Base-by-base conservation (phyloP, 2,797 vertebrate species). In the Stomatorhinus walkeri region DNA sequence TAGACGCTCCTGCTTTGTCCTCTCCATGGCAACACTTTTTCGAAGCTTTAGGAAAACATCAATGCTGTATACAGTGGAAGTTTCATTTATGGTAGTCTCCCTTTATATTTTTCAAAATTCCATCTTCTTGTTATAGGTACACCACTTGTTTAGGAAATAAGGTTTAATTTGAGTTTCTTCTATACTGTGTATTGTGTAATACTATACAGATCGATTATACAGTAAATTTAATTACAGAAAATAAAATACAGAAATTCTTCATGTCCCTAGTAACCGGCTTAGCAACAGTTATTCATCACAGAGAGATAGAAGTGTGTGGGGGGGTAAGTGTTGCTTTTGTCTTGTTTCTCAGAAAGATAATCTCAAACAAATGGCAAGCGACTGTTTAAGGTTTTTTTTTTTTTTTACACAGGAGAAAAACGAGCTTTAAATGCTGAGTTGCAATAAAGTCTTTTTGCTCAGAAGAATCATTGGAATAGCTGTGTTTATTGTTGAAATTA, bases 211-310 rank as follows among this genome's bases (percentile, higher is more conserved):
- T 81, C 40, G 10, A 46, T 81, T 81, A 46, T 51, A 28, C 68
- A 36, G 28, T 32, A 32, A 32, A 32, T 32, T 32, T 32, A 32
- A 32, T 32, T 32, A 32, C 28, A 32, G 1, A 32, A 32, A 32
- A 32, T 32, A 32, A 32, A 32, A 32, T 32, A 32, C 28, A 32
- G 28, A 32, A 32, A 32, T 56, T 86, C 24, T 36, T 86, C 49
- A 36, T 36, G 49, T 52, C 84, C 84, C 28, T 86, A 19, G 84
- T 56, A 56, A 86, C 51, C 7, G 51, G 51, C 49, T 86, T 86
- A 86, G 84, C 84, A 86, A 86, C 51, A 86, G 84, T 28, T 86
- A 51, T 19, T 86, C 84, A 32, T 86, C 81, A 85, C 52, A 32
- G 24, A 56, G 84, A 56, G 84, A 54, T 54, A 12, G 4, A 52